These are phyloP conservation scores for Drosophila tropicalis DNA, from an alignment of 1,140 invertebrate species.

Conservation along the genomic window DNA sequence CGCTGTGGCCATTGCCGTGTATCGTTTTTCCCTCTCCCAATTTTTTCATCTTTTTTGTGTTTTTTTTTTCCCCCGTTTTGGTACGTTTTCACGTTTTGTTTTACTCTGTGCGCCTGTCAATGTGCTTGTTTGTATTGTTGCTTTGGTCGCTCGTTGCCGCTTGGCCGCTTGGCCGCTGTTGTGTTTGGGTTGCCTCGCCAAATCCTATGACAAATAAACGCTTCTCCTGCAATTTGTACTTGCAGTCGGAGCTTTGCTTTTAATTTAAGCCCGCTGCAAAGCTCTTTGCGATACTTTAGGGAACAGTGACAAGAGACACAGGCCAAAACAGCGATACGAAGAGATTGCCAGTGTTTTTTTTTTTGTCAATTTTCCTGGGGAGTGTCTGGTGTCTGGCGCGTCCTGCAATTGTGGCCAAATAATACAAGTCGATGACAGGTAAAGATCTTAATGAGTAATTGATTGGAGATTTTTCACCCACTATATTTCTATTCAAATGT, in stretches of 20 bases:
- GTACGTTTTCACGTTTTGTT: conserved; percentile 19
- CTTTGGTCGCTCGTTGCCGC: conserved; percentile 49
- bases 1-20: conserved; percentile 62
- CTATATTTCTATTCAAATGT: too few species aligned
- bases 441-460: not conserved
- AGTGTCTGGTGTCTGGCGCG: not conserved
- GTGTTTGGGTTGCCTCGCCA: conserved; percentile 43
- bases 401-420: conserved; percentile 7
- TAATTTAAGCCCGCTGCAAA: conserved; percentile 66
- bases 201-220: conserved; percentile 79
- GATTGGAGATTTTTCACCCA: too few species aligned
- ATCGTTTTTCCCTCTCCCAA: conserved; percentile 19
- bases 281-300: conserved; percentile 28
- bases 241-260: conserved; percentile 67
- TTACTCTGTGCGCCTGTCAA: conserved; percentile 36
- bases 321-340: not conserved
- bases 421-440: not conserved
- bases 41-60: not conserved
- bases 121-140: conserved; percentile 66
- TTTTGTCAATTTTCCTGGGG: not conserved
- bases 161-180: conserved; percentile 20
- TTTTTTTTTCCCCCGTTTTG: conserved; percentile 9
- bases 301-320: conserved; percentile 35
- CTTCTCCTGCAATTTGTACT: conserved; percentile 69
- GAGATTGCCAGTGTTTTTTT: not conserved